Percentiles rank a stretch among this genome's conserved stretches.
Conservation (phyloP, 1,140 invertebrate species). For the Himalopsyche phryganea region DNA sequence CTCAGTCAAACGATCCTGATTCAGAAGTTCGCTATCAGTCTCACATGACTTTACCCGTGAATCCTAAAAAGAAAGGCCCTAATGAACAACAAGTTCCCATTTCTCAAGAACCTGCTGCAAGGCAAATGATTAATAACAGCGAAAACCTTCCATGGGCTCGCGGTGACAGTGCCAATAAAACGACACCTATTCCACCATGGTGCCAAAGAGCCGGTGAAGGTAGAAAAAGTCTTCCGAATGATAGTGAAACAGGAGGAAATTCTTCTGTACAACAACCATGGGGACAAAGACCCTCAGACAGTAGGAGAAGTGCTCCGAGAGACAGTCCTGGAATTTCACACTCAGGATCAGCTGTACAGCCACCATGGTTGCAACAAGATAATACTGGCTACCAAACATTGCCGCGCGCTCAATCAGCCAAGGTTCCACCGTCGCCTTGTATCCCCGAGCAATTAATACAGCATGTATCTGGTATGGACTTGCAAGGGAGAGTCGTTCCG, state of each 20-base stretch:
- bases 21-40: constrained; percentile 43
- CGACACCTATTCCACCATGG: constrained; percentile 50
- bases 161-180: constrained; percentile 48
- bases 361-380: constrained; percentile 31
- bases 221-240: constrained; percentile 40
- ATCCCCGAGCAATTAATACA: constrained; percentile 14
- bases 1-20: constrained; percentile 16
- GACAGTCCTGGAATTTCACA: constrained; percentile 25
- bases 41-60: constrained; percentile 49
- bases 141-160: constrained; percentile 49
- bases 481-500: constrained; percentile 42
- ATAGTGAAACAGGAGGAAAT: constrained; percentile 33
- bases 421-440: constrained; percentile 9
- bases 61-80: constrained; percentile 41
- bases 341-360: constrained; percentile 22
- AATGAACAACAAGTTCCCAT: constrained; percentile 42
- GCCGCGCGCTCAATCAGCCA: constrained; percentile 7
- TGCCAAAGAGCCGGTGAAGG: constrained; percentile 45
- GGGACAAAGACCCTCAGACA: constrained; percentile 47
- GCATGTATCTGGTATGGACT: constrained; percentile 5
- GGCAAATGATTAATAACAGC: constrained; percentile 44
- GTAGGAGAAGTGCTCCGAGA: constrained; percentile 46
- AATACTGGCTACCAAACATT: constrained; percentile 14
- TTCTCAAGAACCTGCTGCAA: constrained; percentile 43
- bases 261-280: constrained; percentile 46